Percentiles rank a stretch among this genome's conserved stretches.
phyloP scores from a whole-genome alignment of 2,797 vertebrate species.

The Pipistrellus pipistrellus region DNA sequence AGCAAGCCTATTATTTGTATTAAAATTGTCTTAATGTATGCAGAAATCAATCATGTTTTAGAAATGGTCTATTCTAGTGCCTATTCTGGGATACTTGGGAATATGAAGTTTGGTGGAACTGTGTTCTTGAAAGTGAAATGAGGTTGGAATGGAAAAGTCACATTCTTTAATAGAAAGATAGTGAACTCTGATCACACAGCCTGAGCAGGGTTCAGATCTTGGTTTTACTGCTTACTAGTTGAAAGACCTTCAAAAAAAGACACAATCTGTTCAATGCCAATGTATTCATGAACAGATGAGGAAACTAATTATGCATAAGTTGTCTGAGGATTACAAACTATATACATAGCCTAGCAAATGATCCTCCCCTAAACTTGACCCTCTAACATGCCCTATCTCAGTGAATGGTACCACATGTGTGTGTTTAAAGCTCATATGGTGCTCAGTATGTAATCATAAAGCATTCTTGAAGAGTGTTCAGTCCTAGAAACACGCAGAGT shows the following conservation, averaged over 20 bases:
- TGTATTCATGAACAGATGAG: slow-evolving; percentile 2
- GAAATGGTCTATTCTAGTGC: background rate
- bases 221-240: background rate
- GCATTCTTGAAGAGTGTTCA: slow-evolving; percentile 28
- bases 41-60: background rate
- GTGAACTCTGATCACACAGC: background rate
- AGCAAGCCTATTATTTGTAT: background rate
- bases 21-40: background rate
- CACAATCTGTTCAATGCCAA: background rate
- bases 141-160: background rate
- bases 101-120: background rate
- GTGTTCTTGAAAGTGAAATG: background rate
- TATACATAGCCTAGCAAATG: background rate
- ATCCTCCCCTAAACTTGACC: background rate
- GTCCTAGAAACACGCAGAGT: background rate
- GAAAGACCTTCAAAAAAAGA: background rate
- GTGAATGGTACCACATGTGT: background rate
- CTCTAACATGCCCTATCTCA: background rate
- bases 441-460: background rate
- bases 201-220: background rate
- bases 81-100: background rate
- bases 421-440: background rate
- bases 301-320: background rate
- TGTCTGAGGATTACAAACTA: background rate
- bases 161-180: background rate